These are phyloP conservation scores for Strix aluco DNA, from an alignment of 2,113 vertebrate species.

Conservation along the genomic window DNA sequence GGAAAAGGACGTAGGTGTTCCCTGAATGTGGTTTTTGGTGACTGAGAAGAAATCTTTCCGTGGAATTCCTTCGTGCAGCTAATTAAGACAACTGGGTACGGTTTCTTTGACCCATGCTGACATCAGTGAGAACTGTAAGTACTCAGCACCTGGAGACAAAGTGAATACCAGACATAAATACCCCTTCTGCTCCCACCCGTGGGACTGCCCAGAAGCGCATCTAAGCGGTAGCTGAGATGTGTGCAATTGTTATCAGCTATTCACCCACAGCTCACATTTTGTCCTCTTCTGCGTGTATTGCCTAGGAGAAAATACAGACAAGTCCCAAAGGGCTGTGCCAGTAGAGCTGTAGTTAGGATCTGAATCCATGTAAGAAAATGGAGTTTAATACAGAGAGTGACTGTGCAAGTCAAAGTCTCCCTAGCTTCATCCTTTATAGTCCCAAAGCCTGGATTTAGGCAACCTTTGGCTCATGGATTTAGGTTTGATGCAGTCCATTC, in stretches of 20 bases:
- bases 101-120: constrained; percentile 20
- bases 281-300: constrained; percentile 36
- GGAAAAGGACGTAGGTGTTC: constrained; percentile 37
- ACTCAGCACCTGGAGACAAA: constrained; percentile 61
- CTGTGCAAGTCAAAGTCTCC: constrained; percentile 23
- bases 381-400: constrained; percentile 19
- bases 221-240: not conserved
- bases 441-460: constrained; percentile 24
- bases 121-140: constrained; percentile 45
- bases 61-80: constrained; percentile 61
- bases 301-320: constrained; percentile 37
- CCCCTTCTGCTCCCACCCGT: not conserved
- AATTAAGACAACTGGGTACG: constrained; percentile 52
- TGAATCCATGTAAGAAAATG: not conserved
- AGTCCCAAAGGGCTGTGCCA: constrained; percentile 34
- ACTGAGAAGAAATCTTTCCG: constrained; percentile 66
- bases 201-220: not conserved
- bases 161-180: constrained; percentile 23
- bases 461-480: constrained; percentile 48
- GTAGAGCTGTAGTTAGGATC: not conserved
- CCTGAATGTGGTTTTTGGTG: constrained; percentile 69
- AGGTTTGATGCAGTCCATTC: not conserved
- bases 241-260: not conserved
- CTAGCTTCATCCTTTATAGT: constrained; percentile 16
- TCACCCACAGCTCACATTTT: not conserved